These are phyloP conservation scores for Meta bourneti DNA, from an alignment of 2,888 invertebrate species.

Conservation along the genomic window DNA sequence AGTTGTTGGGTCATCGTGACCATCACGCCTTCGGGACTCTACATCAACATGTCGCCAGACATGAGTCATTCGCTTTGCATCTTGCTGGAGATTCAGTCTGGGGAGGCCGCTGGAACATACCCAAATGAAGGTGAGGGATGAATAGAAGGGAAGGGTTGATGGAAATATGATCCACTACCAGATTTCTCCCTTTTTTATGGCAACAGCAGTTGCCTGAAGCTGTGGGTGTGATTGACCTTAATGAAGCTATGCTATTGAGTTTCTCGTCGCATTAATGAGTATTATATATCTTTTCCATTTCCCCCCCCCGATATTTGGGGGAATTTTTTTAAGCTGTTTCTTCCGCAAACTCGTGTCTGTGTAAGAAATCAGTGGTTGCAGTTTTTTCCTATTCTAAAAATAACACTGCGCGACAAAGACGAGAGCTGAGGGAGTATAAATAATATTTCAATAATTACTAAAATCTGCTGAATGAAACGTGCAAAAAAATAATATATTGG, in stretches of 20 bases:
- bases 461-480: too few relatives aligned
- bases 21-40: not conserved
- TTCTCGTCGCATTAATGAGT: slow-evolving; percentile 63
- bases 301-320: not conserved
- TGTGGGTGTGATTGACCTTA: slow-evolving; percentile 59
- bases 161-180: slow-evolving; percentile 52
- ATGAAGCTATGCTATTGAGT: slow-evolving; percentile 68
- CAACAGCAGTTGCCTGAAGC: slow-evolving; percentile 24
- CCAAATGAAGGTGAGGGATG: slow-evolving; percentile 50
- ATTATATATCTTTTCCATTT: not conserved
- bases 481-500: too few relatives aligned
- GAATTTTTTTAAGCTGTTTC: too few relatives aligned
- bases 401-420: too few relatives aligned
- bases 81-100: slow-evolving; percentile 17
- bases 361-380: too few relatives aligned
- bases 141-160: slow-evolving; percentile 20
- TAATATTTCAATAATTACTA: too few relatives aligned
- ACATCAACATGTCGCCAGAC: not conserved
- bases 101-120: slow-evolving; percentile 2
- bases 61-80: slow-evolving; percentile 29
- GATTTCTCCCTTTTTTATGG: slow-evolving; percentile 34
- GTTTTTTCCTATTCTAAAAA: too few relatives aligned
- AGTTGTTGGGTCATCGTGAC: not conserved
- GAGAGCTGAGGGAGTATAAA: too few relatives aligned
- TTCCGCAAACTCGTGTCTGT: too few relatives aligned